These are phyloP conservation scores for Polyommatus iphigenia DNA, from an alignment of 2,888 invertebrate genomes.

Conservation along the genomic window DNA sequence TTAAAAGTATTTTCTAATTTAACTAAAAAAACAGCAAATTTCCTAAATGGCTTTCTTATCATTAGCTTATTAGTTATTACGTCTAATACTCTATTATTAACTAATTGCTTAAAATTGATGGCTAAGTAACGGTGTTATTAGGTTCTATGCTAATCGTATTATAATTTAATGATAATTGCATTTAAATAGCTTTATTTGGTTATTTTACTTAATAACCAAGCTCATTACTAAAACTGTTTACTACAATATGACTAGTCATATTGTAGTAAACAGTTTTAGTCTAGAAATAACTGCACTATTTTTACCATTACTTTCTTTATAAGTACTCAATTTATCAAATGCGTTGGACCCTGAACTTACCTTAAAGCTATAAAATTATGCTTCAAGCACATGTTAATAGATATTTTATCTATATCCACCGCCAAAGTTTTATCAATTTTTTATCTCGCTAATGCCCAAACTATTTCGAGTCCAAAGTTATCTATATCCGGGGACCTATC, in stretches of 20 bases:
- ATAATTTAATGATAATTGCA: background rate
- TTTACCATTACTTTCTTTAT: background rate
- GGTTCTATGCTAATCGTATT: background rate
- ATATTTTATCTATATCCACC: constrained; percentile 36
- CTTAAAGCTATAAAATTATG: background rate
- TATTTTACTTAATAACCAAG: background rate
- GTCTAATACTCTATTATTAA: background rate
- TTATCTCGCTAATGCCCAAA: constrained; percentile 62
- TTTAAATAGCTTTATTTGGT: background rate
- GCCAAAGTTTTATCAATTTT: constrained; percentile 37
- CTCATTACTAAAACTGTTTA: background rate
- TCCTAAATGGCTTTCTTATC: too few species aligned
- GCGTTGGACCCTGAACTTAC: background rate
- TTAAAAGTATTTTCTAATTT: too few species aligned
- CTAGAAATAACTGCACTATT: background rate
- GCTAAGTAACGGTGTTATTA: background rate
- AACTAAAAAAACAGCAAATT: too few species aligned
- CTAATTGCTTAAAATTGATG: background rate
- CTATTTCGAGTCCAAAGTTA: constrained; percentile 65
- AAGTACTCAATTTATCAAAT: background rate
- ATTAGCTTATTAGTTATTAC: too few species aligned
- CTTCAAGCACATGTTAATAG: constrained; percentile 5
- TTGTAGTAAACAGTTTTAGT: too few species aligned
- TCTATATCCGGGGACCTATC: constrained; percentile 73
- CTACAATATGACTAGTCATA: background rate